These are phyloP conservation scores for Matsumyia berberina DNA, from an alignment of 2,888 invertebrate genomes.

Conservation along the genomic window DNA sequence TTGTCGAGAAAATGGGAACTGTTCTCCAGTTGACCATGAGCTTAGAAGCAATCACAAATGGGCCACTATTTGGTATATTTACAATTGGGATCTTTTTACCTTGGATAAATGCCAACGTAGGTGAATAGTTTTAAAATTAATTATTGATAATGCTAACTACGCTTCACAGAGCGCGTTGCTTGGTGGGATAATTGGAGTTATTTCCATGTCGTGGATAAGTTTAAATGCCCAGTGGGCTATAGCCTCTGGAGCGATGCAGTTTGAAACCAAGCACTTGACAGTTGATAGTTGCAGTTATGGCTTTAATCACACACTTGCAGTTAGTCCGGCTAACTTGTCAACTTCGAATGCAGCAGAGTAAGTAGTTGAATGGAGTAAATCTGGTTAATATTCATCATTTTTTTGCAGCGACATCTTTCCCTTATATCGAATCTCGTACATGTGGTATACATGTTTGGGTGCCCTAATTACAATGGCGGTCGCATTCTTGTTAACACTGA, in stretches of 20 bases:
- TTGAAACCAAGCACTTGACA: slow-evolving; percentile 88
- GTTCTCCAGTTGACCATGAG: slow-evolving; percentile 89
- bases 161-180: slow-evolving; percentile 85
- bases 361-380: slow-evolving; percentile 41
- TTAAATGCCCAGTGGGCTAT: slow-evolving; percentile 88
- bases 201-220: slow-evolving; percentile 87
- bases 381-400: slow-evolving; percentile 8
- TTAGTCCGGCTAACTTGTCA: slow-evolving; percentile 77
- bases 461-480: slow-evolving; percentile 86
- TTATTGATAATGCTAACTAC: neutral
- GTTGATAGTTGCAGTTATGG: slow-evolving; percentile 88
- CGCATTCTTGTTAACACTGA: slow-evolving; percentile 79
- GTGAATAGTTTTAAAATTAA: slow-evolving; percentile 46
- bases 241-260: slow-evolving; percentile 87
- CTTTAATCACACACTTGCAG: slow-evolving; percentile 82
- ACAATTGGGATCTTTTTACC: slow-evolving; percentile 89
- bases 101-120: slow-evolving; percentile 88
- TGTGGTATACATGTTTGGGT: slow-evolving; percentile 91
- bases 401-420: slow-evolving; percentile 82
- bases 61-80: slow-evolving; percentile 88
- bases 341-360: slow-evolving; percentile 78
- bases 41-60: slow-evolving; percentile 89
- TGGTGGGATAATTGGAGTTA: slow-evolving; percentile 86
- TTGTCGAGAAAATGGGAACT: slow-evolving; percentile 91
- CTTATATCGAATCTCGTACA: slow-evolving; percentile 90